phyloP scores from a whole-genome alignment of 2,113 vertebrate species.

The Hippoglossus stenolepis region DNA sequence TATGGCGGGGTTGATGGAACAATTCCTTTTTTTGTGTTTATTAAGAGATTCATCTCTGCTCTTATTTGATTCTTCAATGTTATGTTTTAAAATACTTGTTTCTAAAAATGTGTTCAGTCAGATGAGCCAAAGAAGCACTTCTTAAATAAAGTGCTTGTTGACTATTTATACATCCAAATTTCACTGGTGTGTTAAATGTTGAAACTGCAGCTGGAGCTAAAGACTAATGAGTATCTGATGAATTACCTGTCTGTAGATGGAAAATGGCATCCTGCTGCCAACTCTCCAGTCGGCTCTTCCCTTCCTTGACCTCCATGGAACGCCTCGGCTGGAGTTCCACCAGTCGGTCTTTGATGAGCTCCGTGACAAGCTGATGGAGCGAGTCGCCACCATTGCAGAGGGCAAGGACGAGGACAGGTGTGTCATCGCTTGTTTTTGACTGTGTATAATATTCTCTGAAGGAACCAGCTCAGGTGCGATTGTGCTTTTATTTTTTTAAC shows the following conservation, averaged over 20 bases:
- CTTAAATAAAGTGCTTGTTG: too few relatives aligned
- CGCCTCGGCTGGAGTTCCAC: constrained; percentile 95
- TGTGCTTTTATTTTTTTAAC: background rate
- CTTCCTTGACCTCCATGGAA: constrained; percentile 96
- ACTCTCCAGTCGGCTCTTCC: constrained; percentile 96
- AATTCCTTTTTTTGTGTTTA: too few relatives aligned
- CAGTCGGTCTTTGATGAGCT: constrained; percentile 98
- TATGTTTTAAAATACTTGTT: too few relatives aligned
- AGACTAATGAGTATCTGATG: background rate
- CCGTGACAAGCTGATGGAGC: constrained; percentile 95
- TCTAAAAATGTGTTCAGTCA: too few relatives aligned
- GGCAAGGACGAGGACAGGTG: constrained; percentile 94
- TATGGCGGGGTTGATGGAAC: too few relatives aligned
- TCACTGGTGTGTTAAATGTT: too few relatives aligned
- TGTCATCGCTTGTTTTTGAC: background rate
- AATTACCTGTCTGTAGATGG: constrained; percentile 80
- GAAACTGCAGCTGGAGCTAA: background rate
- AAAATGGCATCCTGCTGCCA: constrained; percentile 96
- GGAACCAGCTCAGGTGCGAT: background rate
- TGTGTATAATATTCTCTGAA: background rate
- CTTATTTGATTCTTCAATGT: too few relatives aligned
- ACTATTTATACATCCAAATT: too few relatives aligned
- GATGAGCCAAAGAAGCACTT: too few relatives aligned
- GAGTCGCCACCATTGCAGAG: constrained; percentile 92
- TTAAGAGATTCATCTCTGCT: too few relatives aligned